A percentile compares a stretch with the other conserved stretches of the same genome.
Conservation (phyloP, 2,113 vertebrate genomes). For the Trematocara nigrifrons region DNA sequence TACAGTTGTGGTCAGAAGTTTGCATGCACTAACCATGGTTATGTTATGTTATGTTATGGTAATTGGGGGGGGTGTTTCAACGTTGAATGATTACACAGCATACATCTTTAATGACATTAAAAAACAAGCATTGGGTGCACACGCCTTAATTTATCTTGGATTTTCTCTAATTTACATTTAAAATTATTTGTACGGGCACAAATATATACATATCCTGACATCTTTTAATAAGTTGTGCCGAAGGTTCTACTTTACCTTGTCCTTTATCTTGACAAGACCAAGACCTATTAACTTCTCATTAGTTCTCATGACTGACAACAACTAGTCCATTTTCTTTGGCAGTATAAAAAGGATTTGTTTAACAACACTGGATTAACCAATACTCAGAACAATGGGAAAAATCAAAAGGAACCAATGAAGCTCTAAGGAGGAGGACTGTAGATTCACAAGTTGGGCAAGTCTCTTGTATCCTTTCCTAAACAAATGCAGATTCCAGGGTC, state of each 20-base stretch:
- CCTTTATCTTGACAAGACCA: neutral
- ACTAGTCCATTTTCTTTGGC: neutral
- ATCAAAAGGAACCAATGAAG: neutral
- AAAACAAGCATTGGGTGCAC: neutral
- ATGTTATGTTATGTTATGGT: neutral
- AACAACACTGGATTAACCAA: neutral
- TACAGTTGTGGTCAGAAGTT: neutral
- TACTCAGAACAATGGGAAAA: neutral
- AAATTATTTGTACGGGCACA: neutral
- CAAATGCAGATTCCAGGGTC: neutral
- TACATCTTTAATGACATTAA: neutral
- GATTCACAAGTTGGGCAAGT: neutral
- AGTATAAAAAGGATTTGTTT: neutral
- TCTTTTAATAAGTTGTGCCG: neutral
- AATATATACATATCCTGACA: neutral
- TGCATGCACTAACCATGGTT: neutral
- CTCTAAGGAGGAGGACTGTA: neutral
- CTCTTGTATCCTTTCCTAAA: neutral
- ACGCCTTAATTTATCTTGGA: neutral
- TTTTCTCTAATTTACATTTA: neutral
- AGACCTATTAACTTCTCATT: neutral
- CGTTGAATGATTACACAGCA: neutral
- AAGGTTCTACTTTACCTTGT: neutral
- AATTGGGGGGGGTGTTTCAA: neutral
- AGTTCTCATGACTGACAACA: neutral